phyloP scores from a whole-genome alignment of 2,113 vertebrate genomes.

The Thamnaconus septentrionalis region DNA sequence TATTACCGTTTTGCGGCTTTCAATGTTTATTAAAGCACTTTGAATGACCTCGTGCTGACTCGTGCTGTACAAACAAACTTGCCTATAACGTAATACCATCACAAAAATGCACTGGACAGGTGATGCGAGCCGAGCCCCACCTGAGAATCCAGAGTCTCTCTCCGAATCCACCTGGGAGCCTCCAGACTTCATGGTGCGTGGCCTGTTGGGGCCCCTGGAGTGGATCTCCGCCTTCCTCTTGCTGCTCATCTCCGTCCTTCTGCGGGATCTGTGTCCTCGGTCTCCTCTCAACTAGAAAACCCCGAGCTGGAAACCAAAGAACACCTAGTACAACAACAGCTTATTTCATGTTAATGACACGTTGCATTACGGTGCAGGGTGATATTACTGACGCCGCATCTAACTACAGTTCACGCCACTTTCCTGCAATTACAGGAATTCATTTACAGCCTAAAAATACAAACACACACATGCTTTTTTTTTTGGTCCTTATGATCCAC shows the following conservation, averaged over 20 bases:
- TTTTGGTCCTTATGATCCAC: too few species aligned
- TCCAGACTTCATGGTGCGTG: constrained; percentile 50
- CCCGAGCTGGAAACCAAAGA: constrained; percentile 11
- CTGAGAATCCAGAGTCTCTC: constrained; percentile 93
- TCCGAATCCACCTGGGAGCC: constrained; percentile 76
- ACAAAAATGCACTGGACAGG: too few species aligned
- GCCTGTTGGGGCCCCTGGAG: constrained; percentile 35
- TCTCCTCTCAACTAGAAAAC: constrained; percentile 8
- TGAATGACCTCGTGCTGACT: too few species aligned
- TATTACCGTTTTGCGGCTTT: too few species aligned
- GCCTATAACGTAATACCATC: too few species aligned
- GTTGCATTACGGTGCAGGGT: too few species aligned
- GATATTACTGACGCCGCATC: too few species aligned
- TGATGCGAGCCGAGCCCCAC: constrained; percentile 52
- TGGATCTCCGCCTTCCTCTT: constrained; percentile 66
- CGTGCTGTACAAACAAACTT: too few species aligned
- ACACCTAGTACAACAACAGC: not conserved
- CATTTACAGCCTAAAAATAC: not conserved
- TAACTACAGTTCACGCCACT: not conserved
- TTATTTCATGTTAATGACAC: not conserved
- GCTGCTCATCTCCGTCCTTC: constrained; percentile 53
- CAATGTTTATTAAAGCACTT: too few species aligned
- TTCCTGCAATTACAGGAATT: not conserved
- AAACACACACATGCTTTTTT: not conserved
- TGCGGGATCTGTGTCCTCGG: constrained; percentile 4